Percentiles rank a stretch among this genome's conserved stretches.
Conservation (phyloP, 1,140 invertebrate species). For the Melanaphis sacchari region DNA sequence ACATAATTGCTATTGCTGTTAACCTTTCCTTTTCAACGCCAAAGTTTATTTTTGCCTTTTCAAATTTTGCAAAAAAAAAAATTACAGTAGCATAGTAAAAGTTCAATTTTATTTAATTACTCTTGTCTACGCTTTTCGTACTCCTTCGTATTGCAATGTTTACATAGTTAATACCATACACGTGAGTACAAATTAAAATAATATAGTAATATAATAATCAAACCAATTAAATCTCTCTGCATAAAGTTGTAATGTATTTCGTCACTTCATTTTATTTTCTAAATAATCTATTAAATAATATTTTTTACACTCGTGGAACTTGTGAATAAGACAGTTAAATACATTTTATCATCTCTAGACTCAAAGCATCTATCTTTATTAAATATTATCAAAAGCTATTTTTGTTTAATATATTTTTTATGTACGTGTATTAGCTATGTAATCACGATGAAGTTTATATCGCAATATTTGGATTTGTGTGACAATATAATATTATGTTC, state of each 20-base stretch:
- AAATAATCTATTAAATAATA: no score
- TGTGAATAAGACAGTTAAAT: background rate
- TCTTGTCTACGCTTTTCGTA: background rate
- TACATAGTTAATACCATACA: no score
- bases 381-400: background rate
- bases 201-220: no score
- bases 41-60: background rate
- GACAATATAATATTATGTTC: background rate
- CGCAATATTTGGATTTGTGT: background rate
- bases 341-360: background rate
- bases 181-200: no score
- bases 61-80: background rate
- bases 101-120: background rate
- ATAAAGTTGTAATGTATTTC: no score
- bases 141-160: no score
- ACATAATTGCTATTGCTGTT: conserved; percentile 25
- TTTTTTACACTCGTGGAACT: no score
- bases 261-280: no score
- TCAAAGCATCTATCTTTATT: background rate
- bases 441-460: background rate
- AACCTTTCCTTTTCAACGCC: background rate
- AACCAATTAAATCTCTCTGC: no score
- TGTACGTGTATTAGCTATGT: background rate
- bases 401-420: background rate
- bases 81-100: background rate